phyloP scores from a whole-genome alignment of 2,888 invertebrate species.

The Deilephila elpenor region DNA sequence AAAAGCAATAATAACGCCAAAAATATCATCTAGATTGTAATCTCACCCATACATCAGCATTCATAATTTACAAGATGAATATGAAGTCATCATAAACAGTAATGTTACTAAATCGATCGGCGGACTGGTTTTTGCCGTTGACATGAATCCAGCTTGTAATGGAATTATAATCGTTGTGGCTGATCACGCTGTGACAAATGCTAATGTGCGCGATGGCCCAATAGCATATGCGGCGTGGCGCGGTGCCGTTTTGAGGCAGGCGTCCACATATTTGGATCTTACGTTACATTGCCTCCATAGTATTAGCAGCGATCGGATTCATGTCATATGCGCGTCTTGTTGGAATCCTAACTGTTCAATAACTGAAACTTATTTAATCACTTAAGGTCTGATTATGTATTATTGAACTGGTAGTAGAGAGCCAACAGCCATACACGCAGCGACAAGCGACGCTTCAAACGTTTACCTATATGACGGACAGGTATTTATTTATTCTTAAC shows the following conservation, averaged over 20 bases:
- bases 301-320: not conserved
- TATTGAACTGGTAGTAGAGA: no score
- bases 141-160: constrained; percentile 8
- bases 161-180: constrained; percentile 4
- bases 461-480: no score
- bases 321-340: not conserved
- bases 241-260: not conserved
- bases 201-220: not conserved
- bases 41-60: no score
- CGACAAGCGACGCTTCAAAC: no score
- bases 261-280: no score
- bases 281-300: no score
- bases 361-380: no score
- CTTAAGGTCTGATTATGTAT: no score
- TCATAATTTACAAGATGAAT: not conserved
- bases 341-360: not conserved
- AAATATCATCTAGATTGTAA: no score
- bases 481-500: no score
- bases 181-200: not conserved
- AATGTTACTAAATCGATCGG: constrained; percentile 1
- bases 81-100: not conserved
- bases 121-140: constrained; percentile 6
- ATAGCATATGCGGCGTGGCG: not conserved
- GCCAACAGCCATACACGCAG: no score
- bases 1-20: no score